A percentile compares a stretch with the other conserved stretches of the same genome.
These are phyloP conservation scores for Notolepis coatsorum DNA, from an alignment of 2,797 vertebrate genomes.

Conservation along the genomic window DNA sequence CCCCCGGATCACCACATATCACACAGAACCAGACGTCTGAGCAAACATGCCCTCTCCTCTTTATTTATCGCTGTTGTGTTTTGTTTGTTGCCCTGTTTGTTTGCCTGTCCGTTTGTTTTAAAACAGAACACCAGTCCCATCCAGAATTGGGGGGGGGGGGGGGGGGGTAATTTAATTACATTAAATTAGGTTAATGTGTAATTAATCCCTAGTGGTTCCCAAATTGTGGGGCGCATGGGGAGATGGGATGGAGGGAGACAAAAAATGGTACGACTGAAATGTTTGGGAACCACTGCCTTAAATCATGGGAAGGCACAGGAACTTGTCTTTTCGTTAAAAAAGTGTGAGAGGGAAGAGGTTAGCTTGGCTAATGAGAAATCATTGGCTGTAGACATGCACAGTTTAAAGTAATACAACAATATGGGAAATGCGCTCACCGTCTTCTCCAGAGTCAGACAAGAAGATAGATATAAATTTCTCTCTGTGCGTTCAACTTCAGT, in stretches of 20 bases:
- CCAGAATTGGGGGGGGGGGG: conserved; percentile 18
- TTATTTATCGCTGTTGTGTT: conserved; percentile 55
- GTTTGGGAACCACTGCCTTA: too few relatives aligned
- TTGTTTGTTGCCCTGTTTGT: conserved; percentile 56
- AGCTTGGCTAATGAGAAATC: conserved; percentile 41
- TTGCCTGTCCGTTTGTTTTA: too few relatives aligned
- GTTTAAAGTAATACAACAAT: too few relatives aligned
- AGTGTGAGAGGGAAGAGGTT: conserved; percentile 46
- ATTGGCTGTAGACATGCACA: conserved; percentile 7
- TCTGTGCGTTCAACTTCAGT: too few relatives aligned
- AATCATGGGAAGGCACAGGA: conserved; percentile 48
- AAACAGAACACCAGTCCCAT: background rate
- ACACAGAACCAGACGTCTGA: conserved; percentile 58
- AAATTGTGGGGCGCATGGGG: too few relatives aligned
- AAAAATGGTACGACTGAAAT: too few relatives aligned
- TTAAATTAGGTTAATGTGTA: conserved; percentile 51
- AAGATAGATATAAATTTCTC: too few relatives aligned
- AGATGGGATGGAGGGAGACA: too few relatives aligned
- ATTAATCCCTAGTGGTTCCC: too few relatives aligned
- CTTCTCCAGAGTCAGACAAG: too few relatives aligned
- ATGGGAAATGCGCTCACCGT: too few relatives aligned
- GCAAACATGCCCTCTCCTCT: conserved; percentile 56
- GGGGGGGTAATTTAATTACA: conserved; percentile 47
- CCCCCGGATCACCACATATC: conserved; percentile 61
- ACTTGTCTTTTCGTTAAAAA: conserved; percentile 42